phyloP scores from a whole-genome alignment of 2,888 invertebrate genomes.

The Drosophila melanosoma region DNA sequence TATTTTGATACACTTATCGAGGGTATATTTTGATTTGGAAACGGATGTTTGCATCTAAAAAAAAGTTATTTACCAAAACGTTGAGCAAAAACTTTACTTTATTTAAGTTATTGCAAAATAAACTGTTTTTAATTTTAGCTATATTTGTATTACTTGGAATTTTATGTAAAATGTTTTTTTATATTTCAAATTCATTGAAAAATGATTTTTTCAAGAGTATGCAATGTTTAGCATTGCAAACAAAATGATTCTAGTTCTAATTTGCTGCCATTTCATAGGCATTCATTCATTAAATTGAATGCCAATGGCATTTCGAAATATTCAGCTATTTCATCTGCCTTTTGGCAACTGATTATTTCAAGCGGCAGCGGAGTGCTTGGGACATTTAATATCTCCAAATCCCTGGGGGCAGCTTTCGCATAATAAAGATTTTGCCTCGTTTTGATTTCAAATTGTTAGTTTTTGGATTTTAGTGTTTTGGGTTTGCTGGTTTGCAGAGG shows the following conservation, averaged over 20 bases:
- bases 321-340: conserved; percentile 61
- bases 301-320: conserved; percentile 67
- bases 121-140: background rate
- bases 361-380: conserved; percentile 16
- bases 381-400: conserved; percentile 52
- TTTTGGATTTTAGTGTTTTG: conserved; percentile 17
- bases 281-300: conserved; percentile 54
- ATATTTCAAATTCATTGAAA: background rate
- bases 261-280: conserved; percentile 66
- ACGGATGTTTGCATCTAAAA: too few relatives aligned
- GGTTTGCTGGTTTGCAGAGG: conserved; percentile 17
- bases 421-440: conserved; percentile 24
- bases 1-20: background rate
- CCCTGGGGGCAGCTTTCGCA: conserved; percentile 8
- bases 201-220: background rate
- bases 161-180: background rate
- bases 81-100: background rate
- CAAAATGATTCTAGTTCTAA: conserved; percentile 2
- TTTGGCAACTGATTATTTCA: conserved; percentile 51
- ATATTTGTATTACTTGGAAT: background rate
- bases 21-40: background rate
- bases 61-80: background rate
- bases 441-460: conserved; percentile 41
- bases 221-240: background rate
- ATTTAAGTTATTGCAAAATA: background rate